phyloP scores from a whole-genome alignment of 2,888 invertebrate genomes.

The Schizaphis graminum region DNA sequence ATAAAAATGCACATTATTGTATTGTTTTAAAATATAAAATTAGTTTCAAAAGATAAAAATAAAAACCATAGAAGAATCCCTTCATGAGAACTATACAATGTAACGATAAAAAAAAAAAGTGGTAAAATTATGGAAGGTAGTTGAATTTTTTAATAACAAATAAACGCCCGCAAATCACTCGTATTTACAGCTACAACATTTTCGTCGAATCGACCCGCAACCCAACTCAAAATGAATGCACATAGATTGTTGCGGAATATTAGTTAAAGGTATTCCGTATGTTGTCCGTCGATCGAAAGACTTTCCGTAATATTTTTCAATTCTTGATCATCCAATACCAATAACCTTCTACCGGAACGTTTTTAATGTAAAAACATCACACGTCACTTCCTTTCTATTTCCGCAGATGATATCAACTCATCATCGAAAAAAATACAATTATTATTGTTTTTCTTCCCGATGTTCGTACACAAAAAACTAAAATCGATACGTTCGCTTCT shows the following conservation, averaged over 20 bases:
- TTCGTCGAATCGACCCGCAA: not conserved
- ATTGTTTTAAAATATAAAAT: conserved; percentile 24
- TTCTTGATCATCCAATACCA: not conserved
- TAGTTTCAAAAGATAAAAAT: not conserved
- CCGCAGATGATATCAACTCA: not conserved
- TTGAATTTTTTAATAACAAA: not conserved
- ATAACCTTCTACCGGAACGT: not conserved
- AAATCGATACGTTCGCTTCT: not conserved
- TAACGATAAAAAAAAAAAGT: not conserved
- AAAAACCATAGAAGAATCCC: not conserved
- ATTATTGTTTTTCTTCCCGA: not conserved
- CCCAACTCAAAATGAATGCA: not conserved
- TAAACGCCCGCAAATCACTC: not conserved
- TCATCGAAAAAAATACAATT: not conserved
- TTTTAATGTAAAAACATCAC: not conserved
- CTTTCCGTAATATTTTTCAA: not conserved
- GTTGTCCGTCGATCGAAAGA: not conserved
- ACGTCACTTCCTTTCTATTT: not conserved
- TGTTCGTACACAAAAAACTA: not conserved
- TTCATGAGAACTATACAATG: not conserved
- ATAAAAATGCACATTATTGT: not conserved
- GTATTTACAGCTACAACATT: no score
- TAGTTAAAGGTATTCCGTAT: not conserved
- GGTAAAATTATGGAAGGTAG: not conserved
- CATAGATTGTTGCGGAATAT: not conserved